Conservation (phyloP, 2,113 vertebrate species). For the Ctenodactylus gundi region DNA sequence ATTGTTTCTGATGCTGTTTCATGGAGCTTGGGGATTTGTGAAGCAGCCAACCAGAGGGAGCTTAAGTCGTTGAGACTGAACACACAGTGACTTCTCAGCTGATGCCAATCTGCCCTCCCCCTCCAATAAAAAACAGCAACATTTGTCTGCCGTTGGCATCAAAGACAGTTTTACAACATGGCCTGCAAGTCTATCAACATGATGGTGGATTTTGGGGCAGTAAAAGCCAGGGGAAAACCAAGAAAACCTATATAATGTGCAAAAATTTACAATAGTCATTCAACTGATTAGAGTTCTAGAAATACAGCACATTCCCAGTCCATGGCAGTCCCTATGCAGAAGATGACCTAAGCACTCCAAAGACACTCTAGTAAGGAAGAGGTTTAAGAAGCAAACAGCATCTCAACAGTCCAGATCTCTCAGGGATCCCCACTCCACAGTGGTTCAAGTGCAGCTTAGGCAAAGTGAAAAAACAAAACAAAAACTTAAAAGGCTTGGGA, state of each 20-base stretch:
- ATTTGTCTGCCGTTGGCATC: constrained; percentile 81
- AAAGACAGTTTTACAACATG: constrained; percentile 80
- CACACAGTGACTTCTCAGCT: constrained; percentile 69
- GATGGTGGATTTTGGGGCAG: constrained; percentile 59
- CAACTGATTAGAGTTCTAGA: constrained; percentile 50
- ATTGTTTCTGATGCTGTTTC: constrained; percentile 78
- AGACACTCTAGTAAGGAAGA: neutral
- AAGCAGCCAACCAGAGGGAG: constrained; percentile 75
- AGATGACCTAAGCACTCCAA: neutral
- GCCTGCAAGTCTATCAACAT: constrained; percentile 70
- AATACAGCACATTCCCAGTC: neutral
- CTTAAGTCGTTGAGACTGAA: constrained; percentile 68
- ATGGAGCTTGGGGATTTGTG: constrained; percentile 79
- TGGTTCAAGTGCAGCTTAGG: neutral
- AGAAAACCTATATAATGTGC: constrained; percentile 43
- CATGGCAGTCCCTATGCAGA: neutral
- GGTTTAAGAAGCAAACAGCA: neutral
- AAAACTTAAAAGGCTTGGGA: neutral
- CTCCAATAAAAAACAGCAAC: constrained; percentile 78
- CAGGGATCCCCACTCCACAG: neutral
- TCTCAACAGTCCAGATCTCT: too few relatives aligned
- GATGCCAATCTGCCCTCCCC: constrained; percentile 74
- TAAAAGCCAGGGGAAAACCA: constrained; percentile 70
- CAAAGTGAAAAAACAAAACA: too few relatives aligned
- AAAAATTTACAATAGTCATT: constrained; percentile 65